phyloP scores from a whole-genome alignment of 1,140 invertebrate species.

The Procambarus virginalis region DNA sequence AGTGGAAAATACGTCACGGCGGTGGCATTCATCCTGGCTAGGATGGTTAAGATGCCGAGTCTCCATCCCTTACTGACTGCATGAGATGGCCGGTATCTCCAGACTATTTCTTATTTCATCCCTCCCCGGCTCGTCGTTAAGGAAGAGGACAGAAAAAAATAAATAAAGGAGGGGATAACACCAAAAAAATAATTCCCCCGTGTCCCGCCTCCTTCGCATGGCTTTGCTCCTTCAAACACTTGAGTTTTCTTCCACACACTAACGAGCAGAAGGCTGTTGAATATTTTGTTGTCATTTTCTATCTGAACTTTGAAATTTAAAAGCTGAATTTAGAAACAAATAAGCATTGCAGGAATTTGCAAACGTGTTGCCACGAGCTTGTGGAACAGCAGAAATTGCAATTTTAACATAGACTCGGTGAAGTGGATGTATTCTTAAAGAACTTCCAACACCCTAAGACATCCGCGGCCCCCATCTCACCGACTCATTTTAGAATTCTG shows the following conservation, averaged over 20 bases:
- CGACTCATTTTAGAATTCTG: neutral
- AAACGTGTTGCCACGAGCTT: neutral
- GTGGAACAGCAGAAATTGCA: neutral
- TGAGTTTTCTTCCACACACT: slow-evolving; percentile 8
- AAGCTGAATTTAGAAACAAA: neutral
- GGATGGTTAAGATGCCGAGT: neutral
- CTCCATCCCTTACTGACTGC: neutral
- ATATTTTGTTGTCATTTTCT: neutral
- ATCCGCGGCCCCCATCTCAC: no score
- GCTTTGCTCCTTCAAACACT: slow-evolving; percentile 12
- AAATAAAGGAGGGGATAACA: neutral
- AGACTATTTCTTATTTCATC: slow-evolving; percentile 13
- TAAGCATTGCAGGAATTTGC: neutral
- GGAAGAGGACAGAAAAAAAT: neutral
- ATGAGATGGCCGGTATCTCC: neutral
- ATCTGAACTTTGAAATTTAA: neutral
- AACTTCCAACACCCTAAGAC: no score
- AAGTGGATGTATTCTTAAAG: no score
- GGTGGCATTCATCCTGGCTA: neutral
- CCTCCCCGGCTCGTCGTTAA: neutral
- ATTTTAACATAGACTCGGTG: neutral
- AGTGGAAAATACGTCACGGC: neutral
- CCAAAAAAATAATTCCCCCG: slow-evolving; percentile 5
- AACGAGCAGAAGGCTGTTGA: neutral
- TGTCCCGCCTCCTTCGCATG: neutral